Evolutionary conservation across 1,140 invertebrate genomes (phyloP), one percentile per base, ranked within the genome.

Genomic region (Atta cephalotes): DNA sequence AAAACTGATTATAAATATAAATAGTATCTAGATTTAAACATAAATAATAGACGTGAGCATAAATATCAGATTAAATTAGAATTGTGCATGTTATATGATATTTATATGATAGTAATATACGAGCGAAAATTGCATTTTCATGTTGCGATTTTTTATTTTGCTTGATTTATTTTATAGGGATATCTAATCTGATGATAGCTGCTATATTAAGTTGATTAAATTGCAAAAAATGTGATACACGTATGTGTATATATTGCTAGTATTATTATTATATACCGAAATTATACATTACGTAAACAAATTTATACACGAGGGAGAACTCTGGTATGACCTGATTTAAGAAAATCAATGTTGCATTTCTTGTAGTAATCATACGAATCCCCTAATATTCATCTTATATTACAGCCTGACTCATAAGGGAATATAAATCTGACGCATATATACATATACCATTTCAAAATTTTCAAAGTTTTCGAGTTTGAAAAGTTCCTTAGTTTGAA

Each of bases 261-360:
- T 28, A 60, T 49, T 21, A 51, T 49, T 70, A 62, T 49, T 70
- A 12, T 63, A 60, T 72, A 51, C 49, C 25, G 70, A 84, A 3
- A 74, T 76, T 49, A 53, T 74, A 49, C n/a, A 21, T 84, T 84
- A 76, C 18, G n/a, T 84, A 84, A 82, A 62, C 28, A 28, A 70
- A 35, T 76, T 82, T 74, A 62, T 51, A 76, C 56, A 28, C 25
- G 25, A 49, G 53, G 25, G 39, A 82, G 39, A 82, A 74, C 14
- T 49, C n/a, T 68, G n/a, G 25, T 84, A 18, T 51, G 80, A 84
- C 70, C 80, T 76, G 70, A 84, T 84, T 84, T 76, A 21, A 51
- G 56, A 76, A 84, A 84, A 84, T 84, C 70, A 76, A 84, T 84
- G 56, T 84, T n/a, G n/a, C n/a, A 62, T 84, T 84, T 74, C 65